phyloP scores from a whole-genome alignment of 2,113 vertebrate genomes.

The Columba livia region DNA sequence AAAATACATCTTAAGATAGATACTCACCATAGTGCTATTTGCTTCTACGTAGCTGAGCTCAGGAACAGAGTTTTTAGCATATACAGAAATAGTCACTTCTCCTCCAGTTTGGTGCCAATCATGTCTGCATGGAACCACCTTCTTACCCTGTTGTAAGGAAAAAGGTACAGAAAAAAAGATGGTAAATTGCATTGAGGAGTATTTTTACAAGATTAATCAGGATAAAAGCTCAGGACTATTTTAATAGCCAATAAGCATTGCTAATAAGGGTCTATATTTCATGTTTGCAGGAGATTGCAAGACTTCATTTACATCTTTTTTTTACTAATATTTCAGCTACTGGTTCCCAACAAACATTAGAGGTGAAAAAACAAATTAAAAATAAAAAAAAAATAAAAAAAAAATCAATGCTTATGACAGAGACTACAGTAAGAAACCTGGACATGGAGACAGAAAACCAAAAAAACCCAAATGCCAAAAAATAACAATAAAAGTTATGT shows the following conservation, averaged over 20 bases:
- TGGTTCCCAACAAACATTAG: background rate
- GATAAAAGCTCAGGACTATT: background rate
- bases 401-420: background rate
- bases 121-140: slow-evolving; percentile 91
- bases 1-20: background rate
- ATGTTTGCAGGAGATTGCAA: background rate
- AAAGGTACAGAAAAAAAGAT: background rate
- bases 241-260: background rate
- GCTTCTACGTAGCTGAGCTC: slow-evolving; percentile 90
- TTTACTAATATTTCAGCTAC: background rate
- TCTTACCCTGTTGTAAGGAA: slow-evolving; percentile 80
- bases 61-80: slow-evolving; percentile 92
- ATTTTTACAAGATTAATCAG: background rate
- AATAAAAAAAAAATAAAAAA: no score
- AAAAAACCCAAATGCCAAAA: background rate
- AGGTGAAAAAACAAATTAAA: background rate
- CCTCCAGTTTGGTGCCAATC: slow-evolving; percentile 98
- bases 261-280: background rate
- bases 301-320: background rate
- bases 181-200: background rate
- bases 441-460: background rate
- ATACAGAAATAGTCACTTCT: slow-evolving; percentile 95
- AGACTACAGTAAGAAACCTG: background rate
- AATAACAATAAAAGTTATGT: background rate
- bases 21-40: slow-evolving; percentile 90